Evolutionary conservation across 1,140 invertebrate species (phyloP).

Genomic region (Cherax destructor): DNA sequence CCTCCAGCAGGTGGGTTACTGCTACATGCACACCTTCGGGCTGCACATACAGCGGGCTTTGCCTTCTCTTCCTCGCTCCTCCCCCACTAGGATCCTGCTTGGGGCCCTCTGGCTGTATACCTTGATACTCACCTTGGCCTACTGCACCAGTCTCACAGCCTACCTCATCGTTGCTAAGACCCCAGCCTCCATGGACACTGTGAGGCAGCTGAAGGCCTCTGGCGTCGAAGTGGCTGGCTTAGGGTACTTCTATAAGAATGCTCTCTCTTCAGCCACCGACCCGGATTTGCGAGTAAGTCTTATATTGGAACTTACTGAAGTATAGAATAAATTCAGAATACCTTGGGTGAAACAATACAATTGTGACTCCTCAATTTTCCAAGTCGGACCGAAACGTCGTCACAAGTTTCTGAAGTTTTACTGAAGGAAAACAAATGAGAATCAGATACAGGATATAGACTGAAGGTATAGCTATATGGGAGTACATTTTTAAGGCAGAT

Average conservation of each 20-base stretch:
- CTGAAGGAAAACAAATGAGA: too few species aligned
- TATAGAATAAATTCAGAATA: too few species aligned
- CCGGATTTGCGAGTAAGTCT: background rate
- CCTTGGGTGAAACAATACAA: too few species aligned
- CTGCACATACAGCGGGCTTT: constrained; percentile 14
- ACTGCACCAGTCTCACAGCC: constrained; percentile 50
- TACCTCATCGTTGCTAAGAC: constrained; percentile 26
- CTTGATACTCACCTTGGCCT: constrained; percentile 44
- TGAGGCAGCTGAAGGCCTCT: constrained; percentile 18
- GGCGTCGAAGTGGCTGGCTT: constrained; percentile 19
- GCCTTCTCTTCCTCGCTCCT: background rate
- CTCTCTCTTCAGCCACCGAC: background rate
- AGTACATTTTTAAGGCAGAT: too few species aligned
- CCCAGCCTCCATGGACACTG: constrained; percentile 23
- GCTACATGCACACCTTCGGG: constrained; percentile 34
- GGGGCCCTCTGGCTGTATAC: constrained; percentile 40
- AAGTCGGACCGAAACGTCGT: too few species aligned
- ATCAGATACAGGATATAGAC: too few species aligned
- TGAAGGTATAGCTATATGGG: too few species aligned
- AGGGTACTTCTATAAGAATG: constrained; percentile 24
- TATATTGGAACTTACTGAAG: too few species aligned
- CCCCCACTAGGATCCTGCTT: constrained; percentile 7
- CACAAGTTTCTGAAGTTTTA: too few species aligned
- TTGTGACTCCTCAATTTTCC: too few species aligned
- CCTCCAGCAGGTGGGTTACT: background rate